Base-by-base conservation (phyloP, 2,888 invertebrate genomes). In the Heliothis peltigera region DNA sequence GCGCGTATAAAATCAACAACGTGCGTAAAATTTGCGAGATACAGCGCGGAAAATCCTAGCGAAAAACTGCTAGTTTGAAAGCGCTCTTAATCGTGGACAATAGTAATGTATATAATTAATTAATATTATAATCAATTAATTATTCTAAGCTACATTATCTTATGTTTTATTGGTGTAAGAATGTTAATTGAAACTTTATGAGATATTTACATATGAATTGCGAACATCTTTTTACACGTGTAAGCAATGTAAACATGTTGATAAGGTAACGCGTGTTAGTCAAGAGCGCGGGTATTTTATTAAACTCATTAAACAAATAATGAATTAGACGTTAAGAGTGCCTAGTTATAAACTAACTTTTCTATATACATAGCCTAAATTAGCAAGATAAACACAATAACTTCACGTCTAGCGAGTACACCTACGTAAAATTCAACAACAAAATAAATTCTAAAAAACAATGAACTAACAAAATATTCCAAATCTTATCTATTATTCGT, bases 401-500 rank as follows among this genome's bases (percentile, higher is more conserved):
- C 17, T 46, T 10, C 15, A 46, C 15, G 44, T 64, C 10, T 46
- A 15, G 22, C 19, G 21, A 21, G 15, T 15, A n/a, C 32, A 8
- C 32, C 32, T 7, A 25, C 15, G 21, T 4, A 5, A 6, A 54
- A 17, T 43, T 43, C 8, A 42, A 35, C n/a, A 19, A 25, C 22
- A 22, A 43, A 25, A 8, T 70, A 28, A 51, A 39, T 42, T 51
- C 42, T 55, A 39, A 58, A 55, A 42, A 39, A 66, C 54, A 59
- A 55, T 35, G 18, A 53, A 73, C 46, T 10, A 69, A 69, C 58
- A 61, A 61, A 74, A 58, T 57, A 74, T 71, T 54, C 69, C 32
- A 55, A n/a, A 68, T 74, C 61, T 68, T 43, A 69, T 71, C 57
- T 74, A 55, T 62, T 71, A 74, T 71, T 71, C 42, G 28, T 25